Evolutionary conservation across 2,797 vertebrate genomes (phyloP), one percentile per base, ranked within the genome.

Genomic region (Eulemur albifrons): DNA sequence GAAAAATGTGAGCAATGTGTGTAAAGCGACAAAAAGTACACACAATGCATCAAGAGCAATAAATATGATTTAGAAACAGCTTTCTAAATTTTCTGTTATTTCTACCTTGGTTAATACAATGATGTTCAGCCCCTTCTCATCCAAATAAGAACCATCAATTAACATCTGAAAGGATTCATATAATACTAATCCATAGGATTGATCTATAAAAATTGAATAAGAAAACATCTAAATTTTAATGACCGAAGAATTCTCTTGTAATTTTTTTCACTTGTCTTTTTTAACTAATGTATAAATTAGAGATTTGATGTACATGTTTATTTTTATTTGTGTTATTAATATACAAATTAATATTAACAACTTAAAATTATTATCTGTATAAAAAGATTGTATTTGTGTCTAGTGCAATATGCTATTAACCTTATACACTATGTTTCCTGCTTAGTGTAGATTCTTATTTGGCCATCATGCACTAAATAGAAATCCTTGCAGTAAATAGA

Each of bases 401-500:
- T 48, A 45, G 11, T 77, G 30, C 27, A 82, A 45, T 70, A 43
- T 20, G 17, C 59, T 54, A 27, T 30, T 69, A 92, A 18, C 14
- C 13, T 45, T 43, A 86, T 25, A 45, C 0, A 4, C 27, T 80
- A 38, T 95, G 63, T 45, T 95, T 73, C 40, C 84, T 86, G 38
- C 79, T 81, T 27, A 95, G 7, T 69, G 10, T 48, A 52, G 84
- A 92, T 72, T 94, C 65, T 85, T 72, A 69, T 79, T 79, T 95
- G 87, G 32, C 48, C 63, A 73, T 67, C 32, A 45, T 38, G 35
- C 30, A 77, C 72, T 90, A 57, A 85, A 79, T 91, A 87, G 63
- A 96, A 97, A 90, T 89, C 40, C 65, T 95, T 91, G 86, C 83
- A 96, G 79, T 94, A 97, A 94, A 94, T 65, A 96, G 70, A 95